phyloP scores from a whole-genome alignment of 2,888 invertebrate genomes.

The Boloria euphrosyne region DNA sequence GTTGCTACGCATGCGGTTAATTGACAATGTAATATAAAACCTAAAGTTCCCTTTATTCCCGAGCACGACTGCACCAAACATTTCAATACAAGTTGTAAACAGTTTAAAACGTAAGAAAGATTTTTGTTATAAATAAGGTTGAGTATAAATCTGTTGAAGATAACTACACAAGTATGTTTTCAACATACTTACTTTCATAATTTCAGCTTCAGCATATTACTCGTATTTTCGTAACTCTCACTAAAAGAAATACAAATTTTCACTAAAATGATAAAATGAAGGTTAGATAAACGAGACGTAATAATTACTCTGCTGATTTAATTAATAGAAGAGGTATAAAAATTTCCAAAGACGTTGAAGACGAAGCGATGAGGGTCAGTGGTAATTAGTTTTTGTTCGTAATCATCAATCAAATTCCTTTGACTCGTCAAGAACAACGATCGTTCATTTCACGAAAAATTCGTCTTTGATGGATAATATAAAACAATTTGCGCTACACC shows the following conservation, averaged over 20 bases:
- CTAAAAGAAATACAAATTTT: neutral
- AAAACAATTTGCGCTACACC: slow-evolving; percentile 10
- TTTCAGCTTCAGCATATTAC: too few species aligned
- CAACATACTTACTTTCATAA: too few species aligned
- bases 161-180: too few species aligned
- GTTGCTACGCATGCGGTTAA: slow-evolving; percentile 7
- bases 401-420: slow-evolving; percentile 16
- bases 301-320: neutral
- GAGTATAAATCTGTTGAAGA: too few species aligned
- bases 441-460: slow-evolving; percentile 20
- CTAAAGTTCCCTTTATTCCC: neutral
- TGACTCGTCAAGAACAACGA: slow-evolving; percentile 7
- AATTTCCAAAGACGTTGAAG: neutral
- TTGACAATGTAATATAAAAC: slow-evolving; percentile 5
- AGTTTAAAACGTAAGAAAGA: too few species aligned
- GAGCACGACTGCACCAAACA: too few species aligned
- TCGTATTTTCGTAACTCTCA: neutral
- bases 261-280: neutral
- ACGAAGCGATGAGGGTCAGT: neutral
- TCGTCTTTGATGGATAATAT: slow-evolving; percentile 21
- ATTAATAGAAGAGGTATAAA: slow-evolving; percentile 5
- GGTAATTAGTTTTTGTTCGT: slow-evolving; percentile 17
- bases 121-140: too few species aligned
- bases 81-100: too few species aligned
- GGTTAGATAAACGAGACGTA: too few species aligned